Conservation (phyloP, 2,797 vertebrate genomes). For the Gephyroberyx darwinii region DNA sequence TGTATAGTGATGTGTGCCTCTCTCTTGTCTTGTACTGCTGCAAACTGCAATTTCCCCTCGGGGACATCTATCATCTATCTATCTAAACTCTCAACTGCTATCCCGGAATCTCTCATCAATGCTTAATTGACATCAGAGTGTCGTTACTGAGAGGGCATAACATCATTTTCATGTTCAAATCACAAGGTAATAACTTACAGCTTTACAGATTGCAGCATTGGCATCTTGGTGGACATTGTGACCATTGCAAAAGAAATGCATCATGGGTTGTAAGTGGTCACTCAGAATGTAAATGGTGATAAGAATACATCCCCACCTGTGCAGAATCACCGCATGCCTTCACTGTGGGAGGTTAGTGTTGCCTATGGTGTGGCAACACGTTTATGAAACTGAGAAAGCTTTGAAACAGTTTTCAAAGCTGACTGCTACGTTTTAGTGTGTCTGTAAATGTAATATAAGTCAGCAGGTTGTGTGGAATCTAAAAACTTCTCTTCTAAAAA, state of each 20-base stretch:
- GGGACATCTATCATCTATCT: too few species aligned
- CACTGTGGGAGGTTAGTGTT: background rate
- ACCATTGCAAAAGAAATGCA: constrained; percentile 17
- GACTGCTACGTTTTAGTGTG: constrained; percentile 12
- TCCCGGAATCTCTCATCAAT: constrained; percentile 22
- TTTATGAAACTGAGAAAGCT: constrained; percentile 1
- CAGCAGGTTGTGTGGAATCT: constrained; percentile 1
- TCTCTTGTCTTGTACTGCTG: too few species aligned
- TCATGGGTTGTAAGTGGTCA: background rate
- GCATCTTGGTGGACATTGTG: constrained; percentile 6
- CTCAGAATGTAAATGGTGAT: background rate
- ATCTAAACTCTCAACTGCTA: background rate
- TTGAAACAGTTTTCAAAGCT: constrained; percentile 4
- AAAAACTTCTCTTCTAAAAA: background rate
- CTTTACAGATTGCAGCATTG: background rate
- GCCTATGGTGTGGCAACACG: constrained; percentile 8
- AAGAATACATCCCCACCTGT: background rate
- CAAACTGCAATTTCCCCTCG: too few species aligned
- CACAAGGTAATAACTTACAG: constrained; percentile 17
- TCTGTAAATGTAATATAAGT: background rate
- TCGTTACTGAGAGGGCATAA: constrained; percentile 9
- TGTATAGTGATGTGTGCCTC: too few species aligned
- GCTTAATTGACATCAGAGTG: constrained; percentile 9
- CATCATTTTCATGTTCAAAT: constrained; percentile 20
- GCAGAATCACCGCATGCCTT: background rate